phyloP scores from a whole-genome alignment of 2,113 vertebrate species.

The Arizona elegans region DNA sequence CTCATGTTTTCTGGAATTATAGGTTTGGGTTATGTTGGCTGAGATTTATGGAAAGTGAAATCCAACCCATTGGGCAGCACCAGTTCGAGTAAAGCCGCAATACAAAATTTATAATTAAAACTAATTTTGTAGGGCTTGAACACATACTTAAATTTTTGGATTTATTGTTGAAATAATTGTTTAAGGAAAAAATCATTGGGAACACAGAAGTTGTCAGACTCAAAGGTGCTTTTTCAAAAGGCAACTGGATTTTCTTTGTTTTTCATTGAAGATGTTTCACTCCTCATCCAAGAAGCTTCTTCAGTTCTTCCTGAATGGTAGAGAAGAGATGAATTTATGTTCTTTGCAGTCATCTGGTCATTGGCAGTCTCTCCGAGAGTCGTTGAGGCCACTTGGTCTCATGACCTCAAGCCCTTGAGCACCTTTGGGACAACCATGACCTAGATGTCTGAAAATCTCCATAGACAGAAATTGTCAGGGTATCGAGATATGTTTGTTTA shows the following conservation, averaged over 20 bases:
- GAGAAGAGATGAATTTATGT: background rate
- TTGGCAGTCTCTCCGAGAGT: background rate
- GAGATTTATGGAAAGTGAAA: background rate
- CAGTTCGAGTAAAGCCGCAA: background rate
- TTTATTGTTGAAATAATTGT: background rate
- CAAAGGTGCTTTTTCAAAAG: background rate
- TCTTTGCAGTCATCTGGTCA: background rate
- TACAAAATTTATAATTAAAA: background rate
- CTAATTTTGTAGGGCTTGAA: background rate
- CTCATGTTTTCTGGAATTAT: background rate
- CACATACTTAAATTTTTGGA: background rate
- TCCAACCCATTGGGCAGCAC: background rate
- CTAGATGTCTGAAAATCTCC: background rate
- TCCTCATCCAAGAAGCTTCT: background rate
- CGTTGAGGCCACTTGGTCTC: background rate
- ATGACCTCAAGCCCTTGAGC: background rate
- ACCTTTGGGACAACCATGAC: background rate
- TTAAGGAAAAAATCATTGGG: background rate
- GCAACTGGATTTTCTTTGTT: background rate
- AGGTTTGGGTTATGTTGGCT: background rate
- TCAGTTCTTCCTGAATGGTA: background rate
- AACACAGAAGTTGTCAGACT: background rate
- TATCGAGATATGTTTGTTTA: background rate
- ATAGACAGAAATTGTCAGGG: background rate
- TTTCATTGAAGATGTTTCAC: background rate